phyloP scores from a whole-genome alignment of 2,113 vertebrate genomes.

The Panurus biarmicus region DNA sequence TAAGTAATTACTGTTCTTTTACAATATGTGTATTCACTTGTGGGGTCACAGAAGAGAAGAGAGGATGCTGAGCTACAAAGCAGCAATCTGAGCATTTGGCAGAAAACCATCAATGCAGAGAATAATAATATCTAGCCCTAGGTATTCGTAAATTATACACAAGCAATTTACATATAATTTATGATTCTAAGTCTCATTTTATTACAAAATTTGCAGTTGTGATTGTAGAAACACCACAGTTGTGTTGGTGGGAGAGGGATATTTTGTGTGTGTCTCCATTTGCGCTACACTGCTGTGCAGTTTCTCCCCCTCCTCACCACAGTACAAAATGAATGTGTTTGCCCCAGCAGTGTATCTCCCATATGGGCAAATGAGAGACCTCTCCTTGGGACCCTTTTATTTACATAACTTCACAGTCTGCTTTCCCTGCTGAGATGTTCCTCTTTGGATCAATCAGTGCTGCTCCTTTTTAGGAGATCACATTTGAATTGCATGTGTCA shows the following conservation, averaged over 20 bases:
- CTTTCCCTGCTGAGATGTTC: not conserved
- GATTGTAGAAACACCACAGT: not conserved
- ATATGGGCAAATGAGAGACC: not conserved
- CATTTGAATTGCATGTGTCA: not conserved
- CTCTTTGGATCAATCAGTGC: not conserved
- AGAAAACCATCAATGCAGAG: slow-evolving; percentile 24
- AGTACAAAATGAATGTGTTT: not conserved
- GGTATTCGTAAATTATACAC: slow-evolving; percentile 51
- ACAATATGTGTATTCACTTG: not conserved
- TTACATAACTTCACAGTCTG: not conserved
- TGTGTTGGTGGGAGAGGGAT: not conserved
- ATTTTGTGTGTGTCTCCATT: not conserved
- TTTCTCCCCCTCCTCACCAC: not conserved
- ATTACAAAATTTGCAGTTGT: slow-evolving; percentile 1
- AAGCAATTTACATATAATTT: slow-evolving; percentile 50
- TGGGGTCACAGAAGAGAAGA: not conserved
- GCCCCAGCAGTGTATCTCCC: not conserved
- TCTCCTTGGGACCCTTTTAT: not conserved
- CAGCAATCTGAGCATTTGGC: not conserved
- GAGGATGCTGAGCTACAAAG: not conserved
- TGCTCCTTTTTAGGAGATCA: not conserved
- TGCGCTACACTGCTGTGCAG: not conserved
- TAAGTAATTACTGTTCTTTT: slow-evolving; percentile 17
- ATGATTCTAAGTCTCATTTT: slow-evolving; percentile 2
- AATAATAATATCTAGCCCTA: slow-evolving; percentile 53